phyloP scores from a whole-genome alignment of 2,113 vertebrate species.

The Cynopterus brachyotis region DNA sequence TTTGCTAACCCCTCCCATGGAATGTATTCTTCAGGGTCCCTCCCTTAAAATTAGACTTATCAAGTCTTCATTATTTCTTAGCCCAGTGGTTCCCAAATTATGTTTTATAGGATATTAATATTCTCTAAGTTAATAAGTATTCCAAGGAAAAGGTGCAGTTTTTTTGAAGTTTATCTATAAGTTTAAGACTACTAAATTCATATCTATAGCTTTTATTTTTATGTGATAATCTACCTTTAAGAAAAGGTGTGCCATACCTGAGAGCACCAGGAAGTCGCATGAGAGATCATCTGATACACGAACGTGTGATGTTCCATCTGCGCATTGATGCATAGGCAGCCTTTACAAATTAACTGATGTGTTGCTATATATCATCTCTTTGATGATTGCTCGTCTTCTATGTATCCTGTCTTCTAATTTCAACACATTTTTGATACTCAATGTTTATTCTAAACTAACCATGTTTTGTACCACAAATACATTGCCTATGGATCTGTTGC shows the following conservation, averaged over 20 bases:
- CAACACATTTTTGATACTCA: slow-evolving; percentile 62
- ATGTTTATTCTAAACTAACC: slow-evolving; percentile 65
- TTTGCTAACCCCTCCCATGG: not conserved
- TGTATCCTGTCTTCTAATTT: slow-evolving; percentile 61
- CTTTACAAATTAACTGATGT: slow-evolving; percentile 65
- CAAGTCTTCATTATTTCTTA: slow-evolving; percentile 44
- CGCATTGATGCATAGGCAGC: slow-evolving; percentile 64
- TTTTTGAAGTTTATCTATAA: slow-evolving; percentile 52
- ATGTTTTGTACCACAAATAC: slow-evolving; percentile 73
- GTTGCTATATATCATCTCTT: slow-evolving; percentile 51
- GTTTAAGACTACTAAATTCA: slow-evolving; percentile 60
- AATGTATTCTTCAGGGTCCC: not conserved
- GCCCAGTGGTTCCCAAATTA: not conserved
- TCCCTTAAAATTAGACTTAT: slow-evolving; percentile 29
- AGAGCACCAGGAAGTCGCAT: slow-evolving; percentile 70
- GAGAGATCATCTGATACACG: slow-evolving; percentile 68
- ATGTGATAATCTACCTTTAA: slow-evolving; percentile 76
- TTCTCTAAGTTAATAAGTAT: slow-evolving; percentile 33
- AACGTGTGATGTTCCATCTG: slow-evolving; percentile 67
- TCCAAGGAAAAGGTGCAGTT: slow-evolving; percentile 47
- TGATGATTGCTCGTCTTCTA: slow-evolving; percentile 50
- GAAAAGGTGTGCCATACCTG: slow-evolving; percentile 68
- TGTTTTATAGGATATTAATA: slow-evolving; percentile 32
- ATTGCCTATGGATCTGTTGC: slow-evolving; percentile 68
- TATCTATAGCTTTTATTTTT: slow-evolving; percentile 76